Evolutionary conservation across 2,888 invertebrate species (phyloP).

Genomic region (Heliothis peltigera): DNA sequence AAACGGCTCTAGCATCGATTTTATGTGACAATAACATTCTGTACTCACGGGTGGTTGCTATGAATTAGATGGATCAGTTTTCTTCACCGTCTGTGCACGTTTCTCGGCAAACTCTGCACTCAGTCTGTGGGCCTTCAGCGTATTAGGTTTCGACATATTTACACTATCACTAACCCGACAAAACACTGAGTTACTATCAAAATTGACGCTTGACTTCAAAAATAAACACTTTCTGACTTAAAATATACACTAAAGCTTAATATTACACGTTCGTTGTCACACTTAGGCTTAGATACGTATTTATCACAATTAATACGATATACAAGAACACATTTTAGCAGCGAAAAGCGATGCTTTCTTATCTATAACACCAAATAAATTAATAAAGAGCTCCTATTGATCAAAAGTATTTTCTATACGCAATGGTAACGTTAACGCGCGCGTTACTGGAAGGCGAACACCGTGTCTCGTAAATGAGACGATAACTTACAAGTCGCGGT

Average conservation of each 20-base stretch:
- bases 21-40: slow-evolving; percentile 39
- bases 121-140: slow-evolving; percentile 86
- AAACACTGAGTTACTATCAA: slow-evolving; percentile 61
- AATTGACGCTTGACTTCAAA: slow-evolving; percentile 67
- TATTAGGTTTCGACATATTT: slow-evolving; percentile 87
- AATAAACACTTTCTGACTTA: slow-evolving; percentile 66
- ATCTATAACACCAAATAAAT: slow-evolving; percentile 86
- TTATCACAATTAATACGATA: slow-evolving; percentile 72
- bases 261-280: slow-evolving; percentile 74
- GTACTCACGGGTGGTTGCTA: slow-evolving; percentile 88
- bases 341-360: slow-evolving; percentile 74
- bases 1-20: slow-evolving; percentile 36
- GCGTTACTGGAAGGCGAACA: slow-evolving; percentile 43
- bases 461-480: slow-evolving; percentile 48
- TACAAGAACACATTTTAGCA: slow-evolving; percentile 68
- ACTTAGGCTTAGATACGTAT: slow-evolving; percentile 68
- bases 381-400: slow-evolving; percentile 86
- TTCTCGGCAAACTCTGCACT: slow-evolving; percentile 88
- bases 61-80: slow-evolving; percentile 83
- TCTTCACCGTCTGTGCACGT: slow-evolving; percentile 82
- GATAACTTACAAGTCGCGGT: slow-evolving; percentile 43
- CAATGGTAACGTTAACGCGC: slow-evolving; percentile 53
- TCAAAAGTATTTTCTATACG: slow-evolving; percentile 77
- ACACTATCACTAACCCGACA: slow-evolving; percentile 69
- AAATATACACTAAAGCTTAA: slow-evolving; percentile 70